Percentiles rank a stretch among this genome's conserved stretches.
These are phyloP conservation scores for Halyomorpha halys DNA, from an alignment of 1,140 invertebrate species.

Conservation along the genomic window DNA sequence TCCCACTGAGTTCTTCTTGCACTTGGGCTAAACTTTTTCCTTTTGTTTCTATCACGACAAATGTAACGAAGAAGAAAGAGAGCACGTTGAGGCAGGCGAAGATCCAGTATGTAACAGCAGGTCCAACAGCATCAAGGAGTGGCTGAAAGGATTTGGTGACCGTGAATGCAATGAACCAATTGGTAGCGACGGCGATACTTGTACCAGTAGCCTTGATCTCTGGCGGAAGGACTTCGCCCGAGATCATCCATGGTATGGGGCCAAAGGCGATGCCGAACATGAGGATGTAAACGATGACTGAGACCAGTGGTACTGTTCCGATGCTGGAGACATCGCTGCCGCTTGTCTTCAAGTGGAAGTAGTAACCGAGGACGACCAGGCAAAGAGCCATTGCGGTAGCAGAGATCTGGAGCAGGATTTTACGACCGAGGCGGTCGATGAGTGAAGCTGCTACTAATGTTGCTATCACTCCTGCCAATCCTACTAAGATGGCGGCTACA, in stretches of 20 bases:
- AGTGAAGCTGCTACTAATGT: constrained; percentile 40
- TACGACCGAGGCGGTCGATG: constrained; percentile 40
- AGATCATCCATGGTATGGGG: constrained; percentile 74
- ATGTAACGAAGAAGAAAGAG: constrained; percentile 60
- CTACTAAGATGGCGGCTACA: constrained; percentile 30
- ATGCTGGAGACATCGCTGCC: constrained; percentile 35
- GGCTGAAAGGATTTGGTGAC: constrained; percentile 66
- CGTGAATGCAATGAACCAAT: constrained; percentile 73
- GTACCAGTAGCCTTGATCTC: constrained; percentile 68
- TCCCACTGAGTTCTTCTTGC: constrained; percentile 45
- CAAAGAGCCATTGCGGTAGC: constrained; percentile 38
- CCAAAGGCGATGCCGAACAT: constrained; percentile 49
- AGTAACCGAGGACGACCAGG: constrained; percentile 34
- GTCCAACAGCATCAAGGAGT: constrained; percentile 50
- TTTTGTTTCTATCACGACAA: constrained; percentile 82
- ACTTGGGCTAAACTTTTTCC: constrained; percentile 80
- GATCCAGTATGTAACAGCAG: constrained; percentile 69
- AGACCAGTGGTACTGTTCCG: constrained; percentile 57
- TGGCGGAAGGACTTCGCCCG: constrained; percentile 62
- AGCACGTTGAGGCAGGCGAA: constrained; percentile 63
- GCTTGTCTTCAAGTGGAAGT: constrained; percentile 30
- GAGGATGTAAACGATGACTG: constrained; percentile 43
- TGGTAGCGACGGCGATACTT: constrained; percentile 61
- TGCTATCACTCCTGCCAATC: constrained; percentile 33
- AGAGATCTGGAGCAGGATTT: constrained; percentile 44